phyloP scores from a whole-genome alignment of 2,888 invertebrate genomes.

The Octonoba sinensis region DNA sequence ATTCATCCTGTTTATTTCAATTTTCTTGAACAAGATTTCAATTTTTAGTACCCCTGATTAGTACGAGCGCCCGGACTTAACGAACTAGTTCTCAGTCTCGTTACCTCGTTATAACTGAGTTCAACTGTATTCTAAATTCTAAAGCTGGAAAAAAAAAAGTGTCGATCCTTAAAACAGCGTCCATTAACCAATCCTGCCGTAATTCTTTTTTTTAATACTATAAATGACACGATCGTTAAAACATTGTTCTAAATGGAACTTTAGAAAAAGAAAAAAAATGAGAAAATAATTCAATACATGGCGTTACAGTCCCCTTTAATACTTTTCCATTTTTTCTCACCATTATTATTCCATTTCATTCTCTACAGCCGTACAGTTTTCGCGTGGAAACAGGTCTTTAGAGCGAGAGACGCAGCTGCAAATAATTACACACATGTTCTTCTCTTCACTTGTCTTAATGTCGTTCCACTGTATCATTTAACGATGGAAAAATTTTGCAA shows the following conservation, averaged over 20 bases:
- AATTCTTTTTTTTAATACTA: not conserved
- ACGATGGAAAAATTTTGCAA: slow-evolving; percentile 33
- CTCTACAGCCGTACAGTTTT: not conserved
- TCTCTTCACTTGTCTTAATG: slow-evolving; percentile 30
- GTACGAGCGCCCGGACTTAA: too few relatives aligned
- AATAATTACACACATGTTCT: slow-evolving; percentile 35
- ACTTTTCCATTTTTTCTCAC: slow-evolving; percentile 3
- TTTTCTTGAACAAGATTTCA: too few relatives aligned
- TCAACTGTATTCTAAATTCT: too few relatives aligned
- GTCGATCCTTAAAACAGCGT: too few relatives aligned
- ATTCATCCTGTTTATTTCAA: too few relatives aligned
- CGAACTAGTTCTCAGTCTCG: too few relatives aligned
- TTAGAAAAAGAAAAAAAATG: not conserved
- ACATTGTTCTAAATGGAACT: slow-evolving; percentile 37
- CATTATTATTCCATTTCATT: too few relatives aligned
- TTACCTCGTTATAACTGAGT: too few relatives aligned
- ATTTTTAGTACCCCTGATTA: too few relatives aligned
- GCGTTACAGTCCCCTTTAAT: slow-evolving; percentile 1
- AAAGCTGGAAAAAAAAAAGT: too few relatives aligned
- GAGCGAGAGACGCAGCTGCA: slow-evolving; percentile 37
- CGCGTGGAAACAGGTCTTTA: not conserved
- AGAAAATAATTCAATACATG: slow-evolving; percentile 35
- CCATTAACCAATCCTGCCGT: too few relatives aligned
- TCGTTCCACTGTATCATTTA: slow-evolving; percentile 33
- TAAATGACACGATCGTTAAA: slow-evolving; percentile 38